These are phyloP conservation scores for Potamarius usumacintae DNA, from an alignment of 2,113 vertebrate genomes.

Conservation along the genomic window DNA sequence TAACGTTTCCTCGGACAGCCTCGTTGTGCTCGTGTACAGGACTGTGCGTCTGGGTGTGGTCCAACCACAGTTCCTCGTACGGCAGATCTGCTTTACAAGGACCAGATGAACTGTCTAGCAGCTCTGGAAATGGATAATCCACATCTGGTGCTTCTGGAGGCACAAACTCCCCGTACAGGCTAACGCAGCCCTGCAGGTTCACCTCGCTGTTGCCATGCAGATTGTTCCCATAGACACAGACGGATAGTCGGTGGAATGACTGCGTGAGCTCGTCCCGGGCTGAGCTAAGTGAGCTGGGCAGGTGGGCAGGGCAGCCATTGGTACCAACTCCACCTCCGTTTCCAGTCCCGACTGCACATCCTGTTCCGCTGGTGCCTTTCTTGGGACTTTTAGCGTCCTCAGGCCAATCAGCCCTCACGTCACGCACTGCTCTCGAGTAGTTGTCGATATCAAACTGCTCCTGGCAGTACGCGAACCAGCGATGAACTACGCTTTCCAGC, in stretches of 20 bases:
- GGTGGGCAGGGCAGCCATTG: slow-evolving; percentile 77
- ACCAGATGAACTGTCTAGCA: slow-evolving; percentile 70
- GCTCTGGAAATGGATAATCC: slow-evolving; percentile 85
- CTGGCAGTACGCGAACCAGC: slow-evolving; percentile 91
- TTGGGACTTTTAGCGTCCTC: slow-evolving; percentile 93
- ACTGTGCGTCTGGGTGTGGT: slow-evolving; percentile 76
- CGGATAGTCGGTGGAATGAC: slow-evolving; percentile 95
- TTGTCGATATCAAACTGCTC: slow-evolving; percentile 97
- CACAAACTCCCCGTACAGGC: slow-evolving; percentile 86
- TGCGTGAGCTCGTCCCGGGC: slow-evolving; percentile 94
- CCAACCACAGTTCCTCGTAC: slow-evolving; percentile 96
- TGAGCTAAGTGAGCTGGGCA: slow-evolving; percentile 89
- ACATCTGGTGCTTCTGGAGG: slow-evolving; percentile 82
- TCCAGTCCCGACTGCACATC: slow-evolving; percentile 60
- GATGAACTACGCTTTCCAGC: slow-evolving; percentile 88
- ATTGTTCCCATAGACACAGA: slow-evolving; percentile 96
- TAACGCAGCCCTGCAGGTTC: slow-evolving; percentile 90
- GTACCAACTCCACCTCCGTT: slow-evolving; percentile 55
- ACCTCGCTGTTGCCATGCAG: slow-evolving; percentile 95
- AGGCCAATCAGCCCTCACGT: slow-evolving; percentile 88
- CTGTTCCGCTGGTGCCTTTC: slow-evolving; percentile 64
- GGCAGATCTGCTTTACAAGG: slow-evolving; percentile 82
- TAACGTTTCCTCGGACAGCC: slow-evolving; percentile 70
- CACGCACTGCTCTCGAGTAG: slow-evolving; percentile 91
- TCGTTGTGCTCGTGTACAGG: slow-evolving; percentile 75